Evolutionary conservation across 2,113 vertebrate genomes (phyloP).

Genomic region (Fulmarus glacialis): DNA sequence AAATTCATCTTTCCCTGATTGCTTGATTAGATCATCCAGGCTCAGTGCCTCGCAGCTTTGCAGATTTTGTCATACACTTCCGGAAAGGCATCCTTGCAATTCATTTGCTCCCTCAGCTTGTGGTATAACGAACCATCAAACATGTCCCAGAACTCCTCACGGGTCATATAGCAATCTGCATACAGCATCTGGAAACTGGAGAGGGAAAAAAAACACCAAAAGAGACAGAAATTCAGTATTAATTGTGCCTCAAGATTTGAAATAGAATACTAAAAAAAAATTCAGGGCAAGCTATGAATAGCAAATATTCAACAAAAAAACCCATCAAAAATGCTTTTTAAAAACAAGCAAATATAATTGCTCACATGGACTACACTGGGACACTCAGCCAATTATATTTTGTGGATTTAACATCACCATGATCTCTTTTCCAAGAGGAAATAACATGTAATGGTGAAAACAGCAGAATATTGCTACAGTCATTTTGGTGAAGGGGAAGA

Average conservation of each 20-base stretch:
- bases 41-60: conserved; percentile 94
- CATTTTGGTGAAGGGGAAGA: not conserved
- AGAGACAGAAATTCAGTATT: not conserved
- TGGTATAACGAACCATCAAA: conserved; percentile 93
- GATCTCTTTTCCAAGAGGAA: not conserved
- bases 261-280: not conserved
- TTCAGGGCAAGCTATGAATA: not conserved
- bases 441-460: not conserved
- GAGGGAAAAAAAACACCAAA: not conserved
- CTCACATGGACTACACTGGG: not conserved
- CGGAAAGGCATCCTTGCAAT: conserved; percentile 91
- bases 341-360: not conserved
- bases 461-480: not conserved
- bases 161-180: conserved; percentile 95
- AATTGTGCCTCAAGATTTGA: not conserved
- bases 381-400: not conserved
- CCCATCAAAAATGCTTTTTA: not conserved
- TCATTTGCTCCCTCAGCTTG: conserved; percentile 86
- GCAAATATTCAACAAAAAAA: not conserved
- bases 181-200: conserved; percentile 98
- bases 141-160: conserved; percentile 98
- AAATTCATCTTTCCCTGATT: conserved; percentile 65
- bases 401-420: not conserved
- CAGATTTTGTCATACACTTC: conserved; percentile 98
- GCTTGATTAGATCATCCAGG: not conserved